Conservation (phyloP, 1,140 invertebrate genomes). For the Bombus superbus region DNA sequence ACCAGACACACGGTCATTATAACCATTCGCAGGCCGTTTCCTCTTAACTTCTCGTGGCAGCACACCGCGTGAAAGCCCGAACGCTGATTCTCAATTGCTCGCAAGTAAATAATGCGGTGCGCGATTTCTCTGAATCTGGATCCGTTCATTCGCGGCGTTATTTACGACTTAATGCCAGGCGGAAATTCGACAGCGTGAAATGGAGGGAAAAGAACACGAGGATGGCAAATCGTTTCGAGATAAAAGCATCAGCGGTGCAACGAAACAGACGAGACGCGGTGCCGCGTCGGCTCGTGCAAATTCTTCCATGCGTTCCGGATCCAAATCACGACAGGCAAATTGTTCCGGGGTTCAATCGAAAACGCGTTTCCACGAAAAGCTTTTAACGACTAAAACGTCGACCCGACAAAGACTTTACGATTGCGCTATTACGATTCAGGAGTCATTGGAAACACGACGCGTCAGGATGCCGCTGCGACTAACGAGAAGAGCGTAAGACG, state of each 20-base stretch:
- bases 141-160: conserved; percentile 1
- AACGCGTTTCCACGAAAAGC: conserved; percentile 53
- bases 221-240: conserved; percentile 42
- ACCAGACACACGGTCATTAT: not conserved
- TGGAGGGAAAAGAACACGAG: not conserved
- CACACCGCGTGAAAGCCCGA: not conserved
- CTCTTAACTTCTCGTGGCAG: too few relatives aligned
- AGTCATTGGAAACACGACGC: not conserved
- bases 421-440: not conserved
- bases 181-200: conserved; percentile 9
- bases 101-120: not conserved
- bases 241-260: conserved; percentile 42
- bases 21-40: not conserved
- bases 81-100: not conserved
- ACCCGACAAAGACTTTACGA: not conserved
- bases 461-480: not conserved
- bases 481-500: not conserved
- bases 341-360: conserved; percentile 45
- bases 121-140: not conserved
- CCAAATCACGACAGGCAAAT: conserved; percentile 47
- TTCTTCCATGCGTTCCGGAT: conserved; percentile 39
- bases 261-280: conserved; percentile 26
- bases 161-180: not conserved
- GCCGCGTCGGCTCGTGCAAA: conserved; percentile 18
- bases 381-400: conserved; percentile 56